A percentile compares a stretch with the other conserved stretches of the same genome.
These are phyloP conservation scores for Limosa lapponica DNA, from an alignment of 2,797 vertebrate genomes.

Conservation along the genomic window DNA sequence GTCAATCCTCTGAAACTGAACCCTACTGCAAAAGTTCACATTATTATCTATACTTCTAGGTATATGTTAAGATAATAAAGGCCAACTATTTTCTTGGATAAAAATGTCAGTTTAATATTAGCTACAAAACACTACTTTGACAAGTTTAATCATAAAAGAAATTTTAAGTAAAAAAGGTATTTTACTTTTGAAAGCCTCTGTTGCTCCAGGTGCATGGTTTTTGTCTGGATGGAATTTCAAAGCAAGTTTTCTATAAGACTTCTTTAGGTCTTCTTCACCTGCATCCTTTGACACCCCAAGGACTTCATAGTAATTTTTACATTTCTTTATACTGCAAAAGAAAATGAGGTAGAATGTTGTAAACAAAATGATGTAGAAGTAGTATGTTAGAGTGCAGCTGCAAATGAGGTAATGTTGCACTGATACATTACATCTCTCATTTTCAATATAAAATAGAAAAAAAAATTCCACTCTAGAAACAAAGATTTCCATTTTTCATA, in stretches of 20 bases:
- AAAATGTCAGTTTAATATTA: background rate
- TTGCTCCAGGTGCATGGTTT: constrained; percentile 95
- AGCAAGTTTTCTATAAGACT: constrained; percentile 94
- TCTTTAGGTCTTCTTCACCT: constrained; percentile 94
- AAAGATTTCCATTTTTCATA: background rate
- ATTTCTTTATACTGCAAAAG: constrained; percentile 91
- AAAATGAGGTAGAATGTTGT: constrained; percentile 50
- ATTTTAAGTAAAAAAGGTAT: background rate
- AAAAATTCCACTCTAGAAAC: background rate
- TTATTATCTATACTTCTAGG: background rate
- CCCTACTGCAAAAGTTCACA: background rate
- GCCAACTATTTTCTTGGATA: background rate
- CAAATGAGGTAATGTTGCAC: background rate
- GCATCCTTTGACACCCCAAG: constrained; percentile 92
- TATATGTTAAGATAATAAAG: background rate
- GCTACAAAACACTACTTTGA: background rate
- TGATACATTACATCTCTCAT: background rate
- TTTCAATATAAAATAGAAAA: background rate
- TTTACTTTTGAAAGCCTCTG: constrained; percentile 98
- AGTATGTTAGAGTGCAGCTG: background rate
- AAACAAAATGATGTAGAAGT: background rate
- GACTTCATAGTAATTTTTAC: constrained; percentile 97
- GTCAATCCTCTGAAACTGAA: background rate
- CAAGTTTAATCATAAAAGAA: background rate
- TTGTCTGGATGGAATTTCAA: constrained; percentile 99